phyloP scores from a whole-genome alignment of 2,888 invertebrate genomes.

The Salticus scenicus region DNA sequence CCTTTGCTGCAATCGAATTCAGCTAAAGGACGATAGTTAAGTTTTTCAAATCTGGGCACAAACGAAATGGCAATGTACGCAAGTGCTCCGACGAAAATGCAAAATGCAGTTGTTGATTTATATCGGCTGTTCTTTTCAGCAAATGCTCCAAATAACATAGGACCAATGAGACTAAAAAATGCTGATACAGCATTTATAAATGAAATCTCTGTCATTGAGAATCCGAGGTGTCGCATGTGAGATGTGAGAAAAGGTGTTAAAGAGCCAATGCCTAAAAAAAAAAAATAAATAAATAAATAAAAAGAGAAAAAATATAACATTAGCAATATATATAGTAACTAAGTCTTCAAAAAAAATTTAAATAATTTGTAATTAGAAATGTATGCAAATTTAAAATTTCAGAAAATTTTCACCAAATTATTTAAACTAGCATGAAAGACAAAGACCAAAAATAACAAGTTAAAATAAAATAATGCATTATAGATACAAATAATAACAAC shows the following conservation, averaged over 20 bases:
- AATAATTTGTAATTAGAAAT: neutral
- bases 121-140: constrained; percentile 83
- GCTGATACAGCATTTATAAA: constrained; percentile 87
- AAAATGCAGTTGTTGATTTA: constrained; percentile 74
- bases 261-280: constrained; percentile 83
- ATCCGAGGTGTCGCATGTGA: constrained; percentile 85
- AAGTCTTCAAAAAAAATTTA: neutral
- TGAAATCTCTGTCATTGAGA: constrained; percentile 84
- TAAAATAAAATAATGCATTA: too few relatives aligned
- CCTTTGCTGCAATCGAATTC: constrained; percentile 72
- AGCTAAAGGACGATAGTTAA: constrained; percentile 68
- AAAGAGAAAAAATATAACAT: neutral
- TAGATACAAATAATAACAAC: too few relatives aligned
- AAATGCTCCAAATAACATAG: constrained; percentile 85
- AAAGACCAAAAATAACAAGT: too few relatives aligned
- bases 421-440: too few relatives aligned
- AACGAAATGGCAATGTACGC: constrained; percentile 74
- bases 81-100: constrained; percentile 74
- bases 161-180: constrained; percentile 86
- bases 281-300: neutral
- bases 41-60: constrained; percentile 73
- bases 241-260: constrained; percentile 87
- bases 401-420: neutral
- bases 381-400: neutral
- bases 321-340: too few relatives aligned